Evolutionary conservation across 2,113 vertebrate genomes (phyloP), one percentile per base, ranked within the genome.

Genomic region (Oreochromis aureus): DNA sequence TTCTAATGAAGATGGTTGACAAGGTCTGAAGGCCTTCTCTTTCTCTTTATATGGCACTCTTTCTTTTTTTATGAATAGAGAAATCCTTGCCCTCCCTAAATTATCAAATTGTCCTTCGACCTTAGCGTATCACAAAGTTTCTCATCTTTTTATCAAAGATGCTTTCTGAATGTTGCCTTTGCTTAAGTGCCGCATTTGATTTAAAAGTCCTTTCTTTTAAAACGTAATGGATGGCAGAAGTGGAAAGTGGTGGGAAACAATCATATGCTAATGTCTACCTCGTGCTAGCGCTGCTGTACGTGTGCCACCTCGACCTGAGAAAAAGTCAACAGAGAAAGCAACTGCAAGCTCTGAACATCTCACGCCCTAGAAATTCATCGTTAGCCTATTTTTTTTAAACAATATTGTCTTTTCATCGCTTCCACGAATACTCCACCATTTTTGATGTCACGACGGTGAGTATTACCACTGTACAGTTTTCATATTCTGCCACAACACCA

Each of bases 61-160:
- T 92, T 88, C 83, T 82, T 79, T 89, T 73, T 89, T 86, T 76
- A 87, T 93, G 83, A 91, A 93, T 92, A 93, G 86, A 88, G 63
- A 87, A 92, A 87, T 90, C 89, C 90, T 95, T 95, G 94, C 86
- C 89, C 93, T 92, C 78, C 78, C 86, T 88, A 88, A 92, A 94
- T 93, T 82, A 92, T 89, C 59, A 91, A 86, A 89, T 84, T 91
- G 90, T 92, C 91, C 93, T 94, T 94, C 82, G 80, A 93, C 92
- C 93, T 90, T 5, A 86, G 83, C 85, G 7, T 92, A 83, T 91
- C 84, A 79, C 55, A 86, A 89, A 94, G 86, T 93, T 93, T 86
- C 82, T 87, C 83, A 76, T 92, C 85, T 89, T 89, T 92, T 81
- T 88, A 85, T 93, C 86, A 92, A 92, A 93, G 80, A 66, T 84